Base-by-base conservation (phyloP, 2,113 vertebrate species). In the Sus scrofa region DNA sequence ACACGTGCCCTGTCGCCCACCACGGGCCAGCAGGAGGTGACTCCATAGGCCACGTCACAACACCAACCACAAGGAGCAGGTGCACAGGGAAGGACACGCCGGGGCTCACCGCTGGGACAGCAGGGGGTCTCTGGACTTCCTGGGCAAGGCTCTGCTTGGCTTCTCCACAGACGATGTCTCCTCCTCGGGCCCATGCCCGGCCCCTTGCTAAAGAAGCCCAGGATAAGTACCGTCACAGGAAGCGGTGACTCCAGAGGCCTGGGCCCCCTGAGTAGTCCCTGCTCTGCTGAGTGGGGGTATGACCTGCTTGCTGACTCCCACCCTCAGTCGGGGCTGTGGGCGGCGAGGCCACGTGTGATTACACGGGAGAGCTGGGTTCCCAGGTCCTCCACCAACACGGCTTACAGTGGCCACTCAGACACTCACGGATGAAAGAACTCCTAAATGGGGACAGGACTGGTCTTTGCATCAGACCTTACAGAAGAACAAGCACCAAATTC, bases 41-140 rank as follows among this genome's bases (percentile, higher is more conserved):
- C 32, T n/a, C n/a, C n/a, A n/a, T n/a, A n/a, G n/a, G n/a, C n/a
- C n/a, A n/a, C 56, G 50, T 14, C 60, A 54, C 65, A 74, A 32
- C 0, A 11, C 24, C 65, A 86, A 74, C 34, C 34, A 32, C 0
- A 52, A n/a, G 26, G 7, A 12, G 10, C 1, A 6, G 82, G 71
- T 37, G 37, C 14, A 32, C 6, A 50, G 50, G n/a, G 82, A 44
- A 32, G 7, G 3, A 44, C 13, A 79, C 78, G 89, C 68, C 68
- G 32, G 52, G 58, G 96, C 98, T 0, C 98, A 99, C 99, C 99
- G 99, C 98, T 99, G 99, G 93, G 99, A 99, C 1, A 99, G 97
- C 30, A 99, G 98, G 0, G 99, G 99, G 75, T 99, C 98, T 83
- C 98, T 98, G 3, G 99, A 98, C 98, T 99, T 99, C 97, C 98